A percentile compares a stretch with the other conserved stretches of the same genome.
Evolutionary conservation across 1,140 invertebrate genomes (phyloP).

Genomic region (Holotrichia oblita): DNA sequence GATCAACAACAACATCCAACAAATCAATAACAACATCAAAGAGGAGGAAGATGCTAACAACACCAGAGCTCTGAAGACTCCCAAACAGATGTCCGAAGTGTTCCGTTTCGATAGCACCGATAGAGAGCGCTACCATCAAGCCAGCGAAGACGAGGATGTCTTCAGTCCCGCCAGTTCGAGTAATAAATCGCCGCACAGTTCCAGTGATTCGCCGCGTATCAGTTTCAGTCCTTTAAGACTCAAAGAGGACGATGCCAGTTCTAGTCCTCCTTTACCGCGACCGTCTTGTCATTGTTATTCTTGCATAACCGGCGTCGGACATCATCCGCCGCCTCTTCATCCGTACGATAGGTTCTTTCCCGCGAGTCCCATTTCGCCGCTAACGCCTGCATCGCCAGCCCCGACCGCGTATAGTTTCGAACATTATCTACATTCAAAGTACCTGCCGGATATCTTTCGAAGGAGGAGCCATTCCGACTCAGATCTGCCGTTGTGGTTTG

Average conservation of each 20-base stretch:
- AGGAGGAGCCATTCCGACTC: conserved; percentile 80
- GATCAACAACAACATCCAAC: conserved; percentile 58
- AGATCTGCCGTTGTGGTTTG: conserved; percentile 68
- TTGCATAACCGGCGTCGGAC: conserved; percentile 63
- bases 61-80: conserved; percentile 42
- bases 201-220: conserved; percentile 67
- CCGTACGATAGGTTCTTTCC: conserved; percentile 68
- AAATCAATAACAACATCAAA: conserved; percentile 53
- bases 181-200: conserved; percentile 65
- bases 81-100: conserved; percentile 60
- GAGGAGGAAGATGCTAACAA: conserved; percentile 48
- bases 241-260: conserved; percentile 63
- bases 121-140: conserved; percentile 60
- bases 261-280: conserved; percentile 56
- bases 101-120: conserved; percentile 66
- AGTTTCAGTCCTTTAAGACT: conserved; percentile 69
- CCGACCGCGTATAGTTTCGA: conserved; percentile 71
- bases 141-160: conserved; percentile 67
- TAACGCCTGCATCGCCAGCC: conserved; percentile 67
- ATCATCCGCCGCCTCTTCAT: conserved; percentile 62
- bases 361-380: conserved; percentile 69
- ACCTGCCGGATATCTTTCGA: conserved; percentile 74
- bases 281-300: conserved; percentile 64
- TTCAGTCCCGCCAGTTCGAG: conserved; percentile 67
- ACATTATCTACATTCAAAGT: conserved; percentile 77